Evolutionary conservation across 2,113 vertebrate genomes (phyloP).

Genomic region (Nothobranchius kuhntae): DNA sequence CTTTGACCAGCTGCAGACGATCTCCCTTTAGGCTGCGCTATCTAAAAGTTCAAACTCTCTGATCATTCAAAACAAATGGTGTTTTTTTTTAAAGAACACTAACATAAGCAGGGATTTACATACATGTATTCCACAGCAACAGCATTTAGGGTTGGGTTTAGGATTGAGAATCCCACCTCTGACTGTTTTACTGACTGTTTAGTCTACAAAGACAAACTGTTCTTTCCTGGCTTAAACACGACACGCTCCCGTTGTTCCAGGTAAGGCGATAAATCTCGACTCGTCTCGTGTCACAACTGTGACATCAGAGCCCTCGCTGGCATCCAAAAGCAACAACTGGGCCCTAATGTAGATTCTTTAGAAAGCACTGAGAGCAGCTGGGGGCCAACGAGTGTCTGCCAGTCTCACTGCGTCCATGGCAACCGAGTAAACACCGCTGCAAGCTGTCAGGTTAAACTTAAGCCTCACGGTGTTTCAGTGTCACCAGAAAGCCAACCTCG

Average conservation of each 20-base stretch:
- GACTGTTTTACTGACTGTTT: neutral
- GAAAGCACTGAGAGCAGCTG: slow-evolving; percentile 84
- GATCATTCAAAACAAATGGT: too few relatives aligned
- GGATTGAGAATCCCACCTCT: neutral
- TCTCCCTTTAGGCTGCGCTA: too few relatives aligned
- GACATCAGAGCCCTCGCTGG: slow-evolving; percentile 74
- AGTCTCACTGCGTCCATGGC: slow-evolving; percentile 76
- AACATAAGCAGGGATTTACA: too few relatives aligned
- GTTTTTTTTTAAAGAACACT: too few relatives aligned
- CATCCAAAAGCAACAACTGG: slow-evolving; percentile 84
- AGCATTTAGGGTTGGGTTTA: too few relatives aligned
- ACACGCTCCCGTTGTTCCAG: slow-evolving; percentile 39
- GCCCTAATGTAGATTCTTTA: slow-evolving; percentile 83
- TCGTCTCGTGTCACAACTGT: slow-evolving; percentile 57
- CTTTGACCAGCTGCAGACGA: too few relatives aligned
- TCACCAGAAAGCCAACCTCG: slow-evolving; percentile 74
- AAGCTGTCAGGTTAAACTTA: slow-evolving; percentile 81
- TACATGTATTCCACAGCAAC: too few relatives aligned
- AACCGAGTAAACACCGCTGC: slow-evolving; percentile 82
- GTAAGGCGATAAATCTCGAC: slow-evolving; percentile 63
- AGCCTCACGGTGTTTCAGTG: slow-evolving; percentile 75
- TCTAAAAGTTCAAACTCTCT: too few relatives aligned
- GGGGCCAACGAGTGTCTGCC: slow-evolving; percentile 78
- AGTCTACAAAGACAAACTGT: slow-evolving; percentile 14
- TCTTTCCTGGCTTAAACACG: slow-evolving; percentile 9